phyloP scores from a whole-genome alignment of 1,140 invertebrate genomes.

The Anastatus disparis region DNA sequence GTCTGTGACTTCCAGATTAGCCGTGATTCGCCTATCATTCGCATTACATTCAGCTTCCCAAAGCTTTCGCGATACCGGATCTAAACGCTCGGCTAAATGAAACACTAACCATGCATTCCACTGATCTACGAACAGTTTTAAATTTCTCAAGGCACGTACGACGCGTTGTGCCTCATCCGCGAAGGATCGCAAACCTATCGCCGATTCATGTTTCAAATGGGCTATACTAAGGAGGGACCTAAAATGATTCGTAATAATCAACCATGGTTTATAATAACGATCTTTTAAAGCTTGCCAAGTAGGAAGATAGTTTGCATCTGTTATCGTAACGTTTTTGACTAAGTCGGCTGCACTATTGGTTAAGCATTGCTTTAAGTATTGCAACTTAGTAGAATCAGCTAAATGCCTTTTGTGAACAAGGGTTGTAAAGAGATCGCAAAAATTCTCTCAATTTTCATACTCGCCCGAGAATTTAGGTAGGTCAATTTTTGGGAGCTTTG shows the following conservation, averaged over 20 bases:
- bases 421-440: neutral
- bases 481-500: neutral
- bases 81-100: neutral
- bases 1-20: neutral
- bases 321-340: neutral
- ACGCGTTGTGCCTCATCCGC: neutral
- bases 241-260: constrained; percentile 4
- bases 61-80: neutral
- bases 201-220: constrained; percentile 3
- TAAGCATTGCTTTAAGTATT: neutral
- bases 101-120: neutral
- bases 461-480: constrained; percentile 3
- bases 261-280: constrained; percentile 12
- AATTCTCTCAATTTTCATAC: constrained; percentile 7
- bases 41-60: constrained; percentile 8
- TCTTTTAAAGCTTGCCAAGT: constrained; percentile 2
- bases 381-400: neutral
- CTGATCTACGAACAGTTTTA: neutral
- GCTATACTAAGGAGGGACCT: neutral
- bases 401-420: neutral
- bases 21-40: neutral
- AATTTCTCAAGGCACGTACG: neutral
- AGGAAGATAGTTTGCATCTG: constrained; percentile 9
- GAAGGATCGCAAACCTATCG: neutral
- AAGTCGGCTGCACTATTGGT: constrained; percentile 6